Percentiles rank a stretch among this genome's conserved stretches.
These are phyloP conservation scores for Amblyraja radiata DNA, from an alignment of 2,797 vertebrate genomes.

Conservation along the genomic window DNA sequence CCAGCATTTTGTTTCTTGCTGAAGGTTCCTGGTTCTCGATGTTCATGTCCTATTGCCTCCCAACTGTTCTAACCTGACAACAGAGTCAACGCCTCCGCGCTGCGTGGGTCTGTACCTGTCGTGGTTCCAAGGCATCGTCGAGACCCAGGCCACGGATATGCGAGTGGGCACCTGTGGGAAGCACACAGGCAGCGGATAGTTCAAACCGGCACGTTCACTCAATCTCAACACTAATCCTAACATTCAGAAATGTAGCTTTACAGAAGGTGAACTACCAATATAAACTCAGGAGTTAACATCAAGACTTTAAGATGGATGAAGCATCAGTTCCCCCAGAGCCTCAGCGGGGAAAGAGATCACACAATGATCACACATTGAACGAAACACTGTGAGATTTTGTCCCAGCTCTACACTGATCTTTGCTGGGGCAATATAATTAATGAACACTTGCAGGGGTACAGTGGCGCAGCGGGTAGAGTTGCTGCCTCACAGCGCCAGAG, in stretches of 20 bases:
- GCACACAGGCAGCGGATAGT: neutral
- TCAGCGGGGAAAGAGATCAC: neutral
- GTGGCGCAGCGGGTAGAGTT: too few relatives aligned
- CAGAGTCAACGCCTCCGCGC: neutral
- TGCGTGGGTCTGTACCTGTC: constrained; percentile 65
- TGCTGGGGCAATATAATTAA: neutral
- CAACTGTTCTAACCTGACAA: too few relatives aligned
- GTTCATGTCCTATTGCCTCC: neutral
- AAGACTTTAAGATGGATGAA: too few relatives aligned
- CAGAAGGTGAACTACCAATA: too few relatives aligned
- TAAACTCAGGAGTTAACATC: too few relatives aligned
- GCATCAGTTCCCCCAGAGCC: neutral
- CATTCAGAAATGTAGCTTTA: neutral
- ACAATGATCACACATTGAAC: neutral
- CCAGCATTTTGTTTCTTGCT: too few relatives aligned
- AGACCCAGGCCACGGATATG: constrained; percentile 88
- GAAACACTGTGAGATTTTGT: neutral
- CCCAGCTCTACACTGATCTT: too few relatives aligned
- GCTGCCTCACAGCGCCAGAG: too few relatives aligned
- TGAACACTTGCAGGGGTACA: neutral
- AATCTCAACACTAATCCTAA: too few relatives aligned
- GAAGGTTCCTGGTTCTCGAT: too few relatives aligned
- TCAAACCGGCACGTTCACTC: neutral
- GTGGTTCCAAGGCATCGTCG: constrained; percentile 83
- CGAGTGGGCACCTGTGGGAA: constrained; percentile 76